Conservation (phyloP, 2,113 vertebrate species). For the Aix galericulata region DNA sequence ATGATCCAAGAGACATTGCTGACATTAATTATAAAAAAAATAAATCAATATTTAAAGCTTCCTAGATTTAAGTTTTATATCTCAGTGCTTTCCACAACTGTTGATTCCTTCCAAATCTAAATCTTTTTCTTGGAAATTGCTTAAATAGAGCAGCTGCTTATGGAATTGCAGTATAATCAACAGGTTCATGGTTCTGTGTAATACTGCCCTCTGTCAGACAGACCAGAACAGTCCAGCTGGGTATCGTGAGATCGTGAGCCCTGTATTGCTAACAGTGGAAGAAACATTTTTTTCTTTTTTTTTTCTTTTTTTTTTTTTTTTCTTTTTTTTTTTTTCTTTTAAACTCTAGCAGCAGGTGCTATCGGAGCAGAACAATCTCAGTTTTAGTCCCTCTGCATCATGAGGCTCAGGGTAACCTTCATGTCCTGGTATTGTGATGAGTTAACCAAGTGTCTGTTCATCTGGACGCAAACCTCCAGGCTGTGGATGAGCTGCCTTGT, state of each 20-base stretch:
- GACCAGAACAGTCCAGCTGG: not conserved
- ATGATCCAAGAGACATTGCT: not conserved
- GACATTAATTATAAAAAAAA: not conserved
- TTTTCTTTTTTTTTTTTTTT: not conserved
- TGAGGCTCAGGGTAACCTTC: not conserved
- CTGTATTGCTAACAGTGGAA: not conserved
- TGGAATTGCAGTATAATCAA: not conserved
- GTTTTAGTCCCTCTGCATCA: not conserved
- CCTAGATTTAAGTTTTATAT: not conserved
- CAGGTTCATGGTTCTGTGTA: not conserved
- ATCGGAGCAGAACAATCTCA: not conserved
- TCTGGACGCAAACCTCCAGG: not conserved
- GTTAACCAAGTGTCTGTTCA: not conserved
- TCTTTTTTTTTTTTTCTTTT: constrained; percentile 17
- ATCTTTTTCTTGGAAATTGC: not conserved
- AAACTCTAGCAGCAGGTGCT: not conserved
- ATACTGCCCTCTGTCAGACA: constrained; percentile 54
- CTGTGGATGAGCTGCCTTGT: not conserved
- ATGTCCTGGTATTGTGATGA: not conserved
- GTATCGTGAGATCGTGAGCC: not conserved
- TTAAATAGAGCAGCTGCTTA: constrained; percentile 18
- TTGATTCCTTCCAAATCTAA: not conserved
- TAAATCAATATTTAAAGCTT: not conserved
- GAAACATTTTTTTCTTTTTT: not conserved
- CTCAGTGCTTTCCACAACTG: not conserved